Conservation (phyloP, 2,888 invertebrate species). For the Nysson spinosus region DNA sequence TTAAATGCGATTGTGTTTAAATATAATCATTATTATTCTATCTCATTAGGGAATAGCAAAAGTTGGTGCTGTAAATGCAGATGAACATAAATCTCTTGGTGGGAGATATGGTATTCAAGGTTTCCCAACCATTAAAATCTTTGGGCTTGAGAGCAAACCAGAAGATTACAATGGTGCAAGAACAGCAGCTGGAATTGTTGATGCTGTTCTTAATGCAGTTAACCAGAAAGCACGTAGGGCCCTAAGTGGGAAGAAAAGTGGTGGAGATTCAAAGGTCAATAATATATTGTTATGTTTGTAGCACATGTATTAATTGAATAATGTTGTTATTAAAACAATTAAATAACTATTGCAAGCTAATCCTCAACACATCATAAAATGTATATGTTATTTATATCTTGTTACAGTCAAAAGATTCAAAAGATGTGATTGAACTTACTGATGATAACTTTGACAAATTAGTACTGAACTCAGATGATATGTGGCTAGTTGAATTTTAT, state of each 20-base stretch:
- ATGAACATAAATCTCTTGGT: conserved; percentile 90
- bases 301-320: not conserved
- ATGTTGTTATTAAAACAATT: not conserved
- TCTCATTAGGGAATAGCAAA: conserved; percentile 88
- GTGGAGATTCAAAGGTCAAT: conserved; percentile 58
- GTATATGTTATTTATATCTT: no score
- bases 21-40: not conserved
- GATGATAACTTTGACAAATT: conserved; percentile 96
- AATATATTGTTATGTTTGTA: conserved; percentile 1
- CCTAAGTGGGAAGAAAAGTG: conserved; percentile 81
- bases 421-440: conserved; percentile 93
- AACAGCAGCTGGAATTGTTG: conserved; percentile 91
- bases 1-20: not conserved
- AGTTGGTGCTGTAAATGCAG: conserved; percentile 96
- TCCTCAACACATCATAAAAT: no score
- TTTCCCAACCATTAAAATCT: conserved; percentile 98
- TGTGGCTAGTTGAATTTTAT: conserved; percentile 99
- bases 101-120: conserved; percentile 90
- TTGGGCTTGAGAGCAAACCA: conserved; percentile 88
- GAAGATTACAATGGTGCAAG: conserved; percentile 91
- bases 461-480: conserved; percentile 94
- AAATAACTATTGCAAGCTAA: not conserved
- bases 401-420: conserved; percentile 69
- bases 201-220: conserved; percentile 88
- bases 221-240: conserved; percentile 85